These are phyloP conservation scores for Staurois parvus DNA, from an alignment of 2,797 vertebrate species.

Conservation along the genomic window DNA sequence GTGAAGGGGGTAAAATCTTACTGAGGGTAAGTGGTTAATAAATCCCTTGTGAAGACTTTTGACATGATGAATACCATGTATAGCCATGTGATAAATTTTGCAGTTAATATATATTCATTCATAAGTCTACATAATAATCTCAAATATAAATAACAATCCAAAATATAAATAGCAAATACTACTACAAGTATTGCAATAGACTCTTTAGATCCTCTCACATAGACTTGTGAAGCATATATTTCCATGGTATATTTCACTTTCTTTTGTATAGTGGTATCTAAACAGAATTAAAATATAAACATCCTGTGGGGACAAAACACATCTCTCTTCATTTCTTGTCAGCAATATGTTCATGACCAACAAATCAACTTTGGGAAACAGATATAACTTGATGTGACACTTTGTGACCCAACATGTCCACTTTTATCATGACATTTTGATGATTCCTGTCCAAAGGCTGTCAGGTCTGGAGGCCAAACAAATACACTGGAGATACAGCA, in stretches of 20 bases:
- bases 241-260: background rate
- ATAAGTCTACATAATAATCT: too few species aligned
- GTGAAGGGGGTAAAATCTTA: too few species aligned
- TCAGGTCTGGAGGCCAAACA: slow-evolving; percentile 31
- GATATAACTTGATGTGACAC: slow-evolving; percentile 57
- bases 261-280: background rate
- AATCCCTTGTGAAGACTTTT: too few species aligned
- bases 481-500: slow-evolving; percentile 20
- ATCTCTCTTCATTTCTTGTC: slow-evolving; percentile 48
- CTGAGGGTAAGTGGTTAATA: too few species aligned
- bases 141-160: too few species aligned
- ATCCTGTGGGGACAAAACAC: background rate
- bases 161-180: too few species aligned
- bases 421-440: slow-evolving; percentile 48
- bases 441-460: slow-evolving; percentile 59
- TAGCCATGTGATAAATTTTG: too few species aligned
- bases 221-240: background rate
- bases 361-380: slow-evolving; percentile 34
- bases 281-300: background rate
- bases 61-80: too few species aligned
- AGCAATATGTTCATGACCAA: slow-evolving; percentile 59
- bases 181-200: too few species aligned
- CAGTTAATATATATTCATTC: too few species aligned
- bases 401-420: slow-evolving; percentile 55
- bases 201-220: background rate